Conservation (phyloP, 2,888 invertebrate genomes). For the Choreutis nemorana region DNA sequence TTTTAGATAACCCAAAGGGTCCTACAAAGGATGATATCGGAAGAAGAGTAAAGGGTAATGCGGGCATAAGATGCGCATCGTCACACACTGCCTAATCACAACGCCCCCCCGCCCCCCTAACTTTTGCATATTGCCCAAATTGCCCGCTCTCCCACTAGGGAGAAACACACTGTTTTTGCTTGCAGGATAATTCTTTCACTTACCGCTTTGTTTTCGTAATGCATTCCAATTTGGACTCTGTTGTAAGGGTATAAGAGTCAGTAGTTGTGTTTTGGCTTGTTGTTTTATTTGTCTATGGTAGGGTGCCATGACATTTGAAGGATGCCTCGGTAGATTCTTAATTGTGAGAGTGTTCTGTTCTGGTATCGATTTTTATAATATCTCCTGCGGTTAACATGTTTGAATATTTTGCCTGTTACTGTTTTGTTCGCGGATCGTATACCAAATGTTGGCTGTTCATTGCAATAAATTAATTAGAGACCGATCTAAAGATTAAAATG, state of each 20-base stretch:
- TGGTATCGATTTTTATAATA: constrained; percentile 51
- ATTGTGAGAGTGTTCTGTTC: constrained; percentile 44
- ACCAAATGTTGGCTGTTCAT: too few species aligned
- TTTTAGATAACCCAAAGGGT: constrained; percentile 6
- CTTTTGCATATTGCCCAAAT: constrained; percentile 64
- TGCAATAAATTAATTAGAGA: too few species aligned
- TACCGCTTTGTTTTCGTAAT: constrained; percentile 5
- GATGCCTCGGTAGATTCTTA: constrained; percentile 44
- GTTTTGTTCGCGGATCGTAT: too few species aligned
- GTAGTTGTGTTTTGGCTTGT: constrained; percentile 6
- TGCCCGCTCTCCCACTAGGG: constrained; percentile 44
- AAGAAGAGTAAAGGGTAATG: constrained; percentile 66
- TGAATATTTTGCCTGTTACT: constrained; percentile 1
- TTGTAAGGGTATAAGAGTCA: constrained; percentile 11
- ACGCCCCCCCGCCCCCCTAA: constrained; percentile 32
- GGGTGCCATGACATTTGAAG: constrained; percentile 48
- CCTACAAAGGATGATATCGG: constrained; percentile 61
- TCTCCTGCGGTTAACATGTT: neutral
- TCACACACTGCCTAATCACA: constrained; percentile 65
- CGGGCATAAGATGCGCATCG: constrained; percentile 67
- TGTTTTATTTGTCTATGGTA: constrained; percentile 15
- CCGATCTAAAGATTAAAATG: too few species aligned
- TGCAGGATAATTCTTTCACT: constrained; percentile 19
- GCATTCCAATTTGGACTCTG: constrained; percentile 19
- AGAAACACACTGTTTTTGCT: constrained; percentile 36